Conservation (phyloP, 2,888 invertebrate genomes). For the Drosophila suboccidentalis region DNA sequence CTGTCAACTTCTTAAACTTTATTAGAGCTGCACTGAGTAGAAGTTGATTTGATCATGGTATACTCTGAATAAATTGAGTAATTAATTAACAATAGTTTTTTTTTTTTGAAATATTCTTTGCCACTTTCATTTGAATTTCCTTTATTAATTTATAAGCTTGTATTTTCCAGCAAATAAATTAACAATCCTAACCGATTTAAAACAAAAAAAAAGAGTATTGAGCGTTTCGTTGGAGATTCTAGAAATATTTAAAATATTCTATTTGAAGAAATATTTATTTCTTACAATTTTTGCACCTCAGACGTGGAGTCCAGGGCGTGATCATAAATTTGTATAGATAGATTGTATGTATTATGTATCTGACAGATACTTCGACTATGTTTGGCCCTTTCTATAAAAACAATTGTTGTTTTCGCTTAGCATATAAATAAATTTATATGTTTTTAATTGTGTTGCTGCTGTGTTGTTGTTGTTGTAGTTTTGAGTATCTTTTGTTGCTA, state of each 20-base stretch:
- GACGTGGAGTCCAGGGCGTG: background rate
- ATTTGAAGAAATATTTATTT: constrained; percentile 15
- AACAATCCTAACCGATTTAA: background rate
- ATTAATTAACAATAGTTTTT: background rate
- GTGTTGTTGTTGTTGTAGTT: constrained; percentile 23
- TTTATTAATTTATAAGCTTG: too few species aligned
- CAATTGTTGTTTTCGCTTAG: constrained; percentile 25
- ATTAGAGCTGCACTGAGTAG: background rate
- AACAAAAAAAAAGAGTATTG: constrained; percentile 29
- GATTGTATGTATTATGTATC: constrained; percentile 17
- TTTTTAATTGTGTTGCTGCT: constrained; percentile 49
- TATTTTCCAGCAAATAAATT: too few species aligned
- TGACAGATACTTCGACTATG: constrained; percentile 17
- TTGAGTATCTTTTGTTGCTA: constrained; percentile 20
- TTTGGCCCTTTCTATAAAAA: constrained; percentile 15
- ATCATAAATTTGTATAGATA: constrained; percentile 26
- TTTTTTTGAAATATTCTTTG: background rate
- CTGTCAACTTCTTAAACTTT: background rate
- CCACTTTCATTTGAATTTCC: background rate
- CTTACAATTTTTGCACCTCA: constrained; percentile 48
- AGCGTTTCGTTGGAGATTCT: background rate
- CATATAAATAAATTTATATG: constrained; percentile 46
- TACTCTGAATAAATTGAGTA: background rate
- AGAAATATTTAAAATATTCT: constrained; percentile 4
- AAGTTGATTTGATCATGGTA: background rate